These are phyloP conservation scores for Aphidius gifuensis DNA, from an alignment of 1,140 invertebrate species.

Conservation along the genomic window DNA sequence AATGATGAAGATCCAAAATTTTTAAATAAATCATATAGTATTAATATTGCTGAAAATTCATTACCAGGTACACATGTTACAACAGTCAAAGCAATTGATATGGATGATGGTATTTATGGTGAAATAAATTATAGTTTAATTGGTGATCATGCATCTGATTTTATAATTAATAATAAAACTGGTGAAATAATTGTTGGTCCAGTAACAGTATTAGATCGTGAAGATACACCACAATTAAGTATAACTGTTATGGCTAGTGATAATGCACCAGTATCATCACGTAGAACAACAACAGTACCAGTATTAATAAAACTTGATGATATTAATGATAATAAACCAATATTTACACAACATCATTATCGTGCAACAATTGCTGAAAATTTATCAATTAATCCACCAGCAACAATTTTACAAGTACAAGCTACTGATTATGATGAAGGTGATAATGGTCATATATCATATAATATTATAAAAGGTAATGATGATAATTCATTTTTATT, in stretches of 20 bases:
- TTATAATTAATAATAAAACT: slow-evolving; percentile 67
- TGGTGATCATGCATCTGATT: slow-evolving; percentile 69
- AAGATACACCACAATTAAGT: slow-evolving; percentile 67
- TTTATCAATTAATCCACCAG: slow-evolving; percentile 70
- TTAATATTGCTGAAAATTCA: slow-evolving; percentile 72
- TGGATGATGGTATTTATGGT: slow-evolving; percentile 71
- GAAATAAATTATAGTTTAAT: slow-evolving; percentile 73
- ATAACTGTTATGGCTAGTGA: slow-evolving; percentile 79
- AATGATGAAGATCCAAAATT: slow-evolving; percentile 87
- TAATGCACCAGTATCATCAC: slow-evolving; percentile 63
- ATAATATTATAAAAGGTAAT: slow-evolving; percentile 71
- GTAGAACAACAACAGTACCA: slow-evolving; percentile 69
- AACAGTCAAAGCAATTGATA: slow-evolving; percentile 69
- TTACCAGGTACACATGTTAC: slow-evolving; percentile 66
- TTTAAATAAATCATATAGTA: slow-evolving; percentile 64
- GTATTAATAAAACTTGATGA: slow-evolving; percentile 78
- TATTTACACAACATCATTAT: slow-evolving; percentile 72
- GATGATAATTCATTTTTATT: slow-evolving; percentile 68
- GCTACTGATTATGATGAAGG: slow-evolving; percentile 79
- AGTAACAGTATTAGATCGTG: slow-evolving; percentile 75
- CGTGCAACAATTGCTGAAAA: slow-evolving; percentile 80
- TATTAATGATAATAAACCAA: slow-evolving; percentile 80
- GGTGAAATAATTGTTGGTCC: slow-evolving; percentile 77
- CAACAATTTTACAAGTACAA: slow-evolving; percentile 67
- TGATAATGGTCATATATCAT: slow-evolving; percentile 71